Evolutionary conservation across 2,113 vertebrate species (phyloP), one percentile per base, ranked within the genome.

Genomic region (Pedionomus torquatus): DNA sequence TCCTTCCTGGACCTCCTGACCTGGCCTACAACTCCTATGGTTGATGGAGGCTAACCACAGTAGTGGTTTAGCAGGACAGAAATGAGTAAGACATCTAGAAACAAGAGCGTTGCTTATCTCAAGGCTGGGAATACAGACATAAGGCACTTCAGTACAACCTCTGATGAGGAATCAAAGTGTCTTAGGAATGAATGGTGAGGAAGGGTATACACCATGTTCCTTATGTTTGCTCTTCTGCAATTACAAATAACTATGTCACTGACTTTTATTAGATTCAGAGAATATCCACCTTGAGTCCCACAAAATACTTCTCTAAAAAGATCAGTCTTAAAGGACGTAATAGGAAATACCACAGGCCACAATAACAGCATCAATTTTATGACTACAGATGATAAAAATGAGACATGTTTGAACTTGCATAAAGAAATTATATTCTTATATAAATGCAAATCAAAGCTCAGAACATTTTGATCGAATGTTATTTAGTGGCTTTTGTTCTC

Each of bases 401-500:
- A 96, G 89, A 81, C 83, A 91, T 1, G 0, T 95, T 91, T 9
- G 10, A 95, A 87, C 44, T 90, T 84, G 60, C 58, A 71, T 92
- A 68, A 91, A 92, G 88, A 82, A 90, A 89, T 0, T 1, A 24
- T 71, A 52, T 68, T 91, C 92, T 90, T 81, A 46, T 91, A 69
- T 65, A 95, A 92, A 89, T 39, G 44, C 54, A 87, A 75, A 77
- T 18, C 48, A 61, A 76, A 89, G 46, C 75, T 84, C 35, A 52
- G 91, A 94, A 92, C 68, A 60, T 81, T 96, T 93, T 82, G 83
- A 82, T 57, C 2, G 5, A 72, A 24, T 84, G 55, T 87, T 93
- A 86, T 92, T 93, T 72, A 92, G 74, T 92, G 54, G 41, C 74
- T 90, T 48, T 68, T 96, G 39, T 92, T 93, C 70, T 79, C 30